phyloP scores from a whole-genome alignment of 2,888 invertebrate genomes.

The Thymelicus sylvestris region DNA sequence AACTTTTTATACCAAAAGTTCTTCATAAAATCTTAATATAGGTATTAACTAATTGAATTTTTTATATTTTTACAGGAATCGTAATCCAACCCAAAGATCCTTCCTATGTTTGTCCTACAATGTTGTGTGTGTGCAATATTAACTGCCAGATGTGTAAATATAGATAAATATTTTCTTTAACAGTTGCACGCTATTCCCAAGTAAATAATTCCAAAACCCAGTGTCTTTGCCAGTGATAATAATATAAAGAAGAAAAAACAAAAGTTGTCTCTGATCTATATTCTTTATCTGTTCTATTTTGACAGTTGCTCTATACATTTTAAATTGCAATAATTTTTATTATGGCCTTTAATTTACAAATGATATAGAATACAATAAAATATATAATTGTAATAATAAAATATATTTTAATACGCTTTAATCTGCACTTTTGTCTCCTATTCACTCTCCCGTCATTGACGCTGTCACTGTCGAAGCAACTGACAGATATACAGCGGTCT shows the following conservation, averaged over 20 bases:
- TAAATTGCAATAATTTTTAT: conserved; percentile 17
- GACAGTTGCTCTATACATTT: conserved; percentile 16
- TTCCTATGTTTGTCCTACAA: conserved; percentile 11
- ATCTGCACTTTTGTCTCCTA: neutral
- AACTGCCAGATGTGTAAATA: conserved; percentile 40
- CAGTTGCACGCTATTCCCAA: conserved; percentile 36
- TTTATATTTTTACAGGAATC: conserved; percentile 23
- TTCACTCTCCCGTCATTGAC: neutral
- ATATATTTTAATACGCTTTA: conserved; percentile 6
- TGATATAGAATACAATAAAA: conserved; percentile 1
- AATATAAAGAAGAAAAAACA: conserved; percentile 20
- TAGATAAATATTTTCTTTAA: conserved; percentile 8
- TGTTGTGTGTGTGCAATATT: conserved; percentile 4
- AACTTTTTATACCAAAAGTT: neutral
- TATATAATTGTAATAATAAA: conserved; percentile 2
- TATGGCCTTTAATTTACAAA: conserved; percentile 7
- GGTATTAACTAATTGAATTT: neutral
- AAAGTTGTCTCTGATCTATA: conserved; percentile 8
- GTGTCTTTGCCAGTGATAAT: conserved; percentile 48
- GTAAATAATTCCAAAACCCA: conserved; percentile 34
- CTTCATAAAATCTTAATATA: neutral
- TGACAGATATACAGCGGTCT: conserved; percentile 11
- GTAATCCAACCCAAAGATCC: conserved; percentile 17
- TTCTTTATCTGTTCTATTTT: conserved; percentile 18
- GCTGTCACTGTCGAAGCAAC: neutral